Base-by-base conservation (phyloP, 23 tunicate species). In the Clavelina lepadiformis region DNA sequence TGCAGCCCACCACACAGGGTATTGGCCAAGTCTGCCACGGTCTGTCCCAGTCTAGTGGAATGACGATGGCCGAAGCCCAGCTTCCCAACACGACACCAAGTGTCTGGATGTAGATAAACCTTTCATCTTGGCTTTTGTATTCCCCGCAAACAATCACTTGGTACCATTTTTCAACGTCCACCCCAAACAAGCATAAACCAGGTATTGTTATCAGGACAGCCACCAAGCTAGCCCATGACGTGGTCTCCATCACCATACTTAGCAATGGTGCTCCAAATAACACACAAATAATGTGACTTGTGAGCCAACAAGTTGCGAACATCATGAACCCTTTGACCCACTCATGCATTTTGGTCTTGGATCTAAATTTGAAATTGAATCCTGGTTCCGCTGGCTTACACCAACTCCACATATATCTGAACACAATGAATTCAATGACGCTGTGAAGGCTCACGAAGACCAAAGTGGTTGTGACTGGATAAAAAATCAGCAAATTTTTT, bases 1-100 rank as follows among this genome's bases (percentile, higher is more conserved):
- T 7, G 22, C 82, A 73, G 3, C 97, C 97, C 31, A 81, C 56
- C 1, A 89, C 63, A 35, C 84, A 71, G 45, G 97, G 97, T 4
- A 81, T 71, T 18, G 97, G 97, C 97, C 97, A 89, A 26, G 58
- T 56, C 45, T 89, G 97, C 97, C 97, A 89, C 19, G 81, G 83
- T 35, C 97, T 68, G 58, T 89, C 97, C 97, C 97, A 89, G 56
- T 89, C 97, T 27, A 89, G 63, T 8, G 97, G 97, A 3, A 89
- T 80, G 1, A 77, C 84, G 3, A 75, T 70, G 1, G 88, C 69
- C 11, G 97, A 81, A 3, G 78, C 78, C 97, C 97, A 89, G 45
- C 88, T 74, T 1, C 97, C 97, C 0, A 89, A 7, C 2, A 54
- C 61, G 4, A 61, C 63, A 3, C 89, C 78, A 7, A 69, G 33